Percentiles rank a stretch among this genome's conserved stretches.
Evolutionary conservation across 2,888 invertebrate genomes (phyloP).

Genomic region (Antheraea yamamai): DNA sequence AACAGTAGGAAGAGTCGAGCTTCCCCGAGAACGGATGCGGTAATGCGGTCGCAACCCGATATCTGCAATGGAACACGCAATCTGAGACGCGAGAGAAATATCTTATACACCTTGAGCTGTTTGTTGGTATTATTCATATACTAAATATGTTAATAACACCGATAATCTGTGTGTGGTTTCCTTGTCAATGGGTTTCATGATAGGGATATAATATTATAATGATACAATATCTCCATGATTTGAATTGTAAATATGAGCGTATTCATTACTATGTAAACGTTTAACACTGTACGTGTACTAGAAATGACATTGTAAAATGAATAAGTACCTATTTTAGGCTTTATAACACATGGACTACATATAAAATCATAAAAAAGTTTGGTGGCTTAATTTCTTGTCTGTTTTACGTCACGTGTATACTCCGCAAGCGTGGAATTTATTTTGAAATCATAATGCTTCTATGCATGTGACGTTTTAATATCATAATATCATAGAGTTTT

Average conservation of each 20-base stretch:
- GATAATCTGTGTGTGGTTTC: neutral
- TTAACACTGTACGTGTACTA: neutral
- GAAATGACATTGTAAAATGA: too few species aligned
- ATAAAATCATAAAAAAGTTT: too few species aligned
- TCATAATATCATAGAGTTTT: too few species aligned
- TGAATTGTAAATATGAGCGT: neutral
- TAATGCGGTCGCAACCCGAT: conserved; percentile 45
- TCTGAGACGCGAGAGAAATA: conserved; percentile 44
- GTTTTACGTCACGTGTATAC: too few species aligned
- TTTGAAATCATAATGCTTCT: too few species aligned
- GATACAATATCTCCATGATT: neutral
- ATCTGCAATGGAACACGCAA: conserved; percentile 39
- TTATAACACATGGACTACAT: neutral
- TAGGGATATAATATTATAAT: conserved; percentile 20
- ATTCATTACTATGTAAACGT: neutral
- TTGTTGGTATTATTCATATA: neutral
- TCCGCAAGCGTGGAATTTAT: too few species aligned
- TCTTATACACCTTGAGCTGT: conserved; percentile 20
- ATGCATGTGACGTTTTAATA: too few species aligned
- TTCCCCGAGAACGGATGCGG: conserved; percentile 29
- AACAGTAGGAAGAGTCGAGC: conserved; percentile 19
- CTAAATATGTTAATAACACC: conserved; percentile 2
- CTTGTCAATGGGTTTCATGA: conserved; percentile 24
- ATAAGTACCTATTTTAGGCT: neutral
- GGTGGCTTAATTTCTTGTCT: too few species aligned